A percentile compares a stretch with the other conserved stretches of the same genome.
Evolutionary conservation across 2,888 invertebrate species (phyloP).

Genomic region (Helicoverpa assulta): DNA sequence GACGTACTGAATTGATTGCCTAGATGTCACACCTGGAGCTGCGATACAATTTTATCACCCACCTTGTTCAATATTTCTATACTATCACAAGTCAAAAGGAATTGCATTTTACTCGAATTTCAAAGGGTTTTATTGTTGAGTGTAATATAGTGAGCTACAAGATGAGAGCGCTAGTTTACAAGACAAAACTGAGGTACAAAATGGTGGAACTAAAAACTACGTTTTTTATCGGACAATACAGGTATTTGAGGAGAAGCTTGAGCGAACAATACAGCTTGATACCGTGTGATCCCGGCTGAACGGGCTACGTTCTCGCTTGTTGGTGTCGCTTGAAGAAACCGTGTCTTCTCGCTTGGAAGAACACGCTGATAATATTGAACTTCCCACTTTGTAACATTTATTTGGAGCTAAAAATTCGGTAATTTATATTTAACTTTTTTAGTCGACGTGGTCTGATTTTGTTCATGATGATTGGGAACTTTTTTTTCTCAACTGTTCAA

Average conservation of each 20-base stretch:
- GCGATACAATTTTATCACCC: constrained; percentile 58
- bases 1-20: constrained; percentile 60
- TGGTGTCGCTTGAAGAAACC: background rate
- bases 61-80: constrained; percentile 49
- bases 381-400: background rate
- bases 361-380: background rate
- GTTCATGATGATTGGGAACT: no score
- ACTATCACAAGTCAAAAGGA: constrained; percentile 44
- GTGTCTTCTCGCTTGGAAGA: background rate
- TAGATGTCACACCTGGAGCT: constrained; percentile 55
- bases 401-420: background rate
- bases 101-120: constrained; percentile 37
- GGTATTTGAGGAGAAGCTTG: constrained; percentile 12
- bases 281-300: constrained; percentile 16
- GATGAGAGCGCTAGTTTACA: constrained; percentile 13
- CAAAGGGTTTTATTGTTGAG: constrained; percentile 33
- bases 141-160: constrained; percentile 4
- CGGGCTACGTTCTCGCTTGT: background rate
- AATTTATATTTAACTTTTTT: background rate
- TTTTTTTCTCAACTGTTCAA: no score
- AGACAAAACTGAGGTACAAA: constrained; percentile 15
- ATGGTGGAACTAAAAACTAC: constrained; percentile 15
- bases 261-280: constrained; percentile 30
- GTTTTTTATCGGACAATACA: constrained; percentile 29
- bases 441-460: background rate